Base-by-base conservation (phyloP, 2,113 vertebrate genomes). In the Condylura cristata region DNA sequence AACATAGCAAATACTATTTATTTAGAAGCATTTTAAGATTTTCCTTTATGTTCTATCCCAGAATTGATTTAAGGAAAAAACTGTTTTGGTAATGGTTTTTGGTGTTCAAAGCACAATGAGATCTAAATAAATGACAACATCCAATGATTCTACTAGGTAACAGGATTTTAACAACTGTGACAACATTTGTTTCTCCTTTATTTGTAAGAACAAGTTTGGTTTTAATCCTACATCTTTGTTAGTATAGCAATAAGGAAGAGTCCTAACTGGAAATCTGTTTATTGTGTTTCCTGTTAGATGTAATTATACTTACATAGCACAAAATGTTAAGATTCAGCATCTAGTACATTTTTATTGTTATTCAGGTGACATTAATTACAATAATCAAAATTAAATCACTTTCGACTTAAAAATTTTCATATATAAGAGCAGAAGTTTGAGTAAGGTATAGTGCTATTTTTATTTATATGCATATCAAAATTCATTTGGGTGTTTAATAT, bases 381-480 rank as follows among this genome's bases (percentile, higher is more conserved):
- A 60, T 53, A 37, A 81, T 90, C 4, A 4, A 63, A 84, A 85
- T 16, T 28, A 66, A 90, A 71, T 81, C 66, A 86, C 39, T 53
- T 75, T 78, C 11, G 28, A 93, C 39, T 82, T 78, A 24, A 89
- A 32, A 93, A 80, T 60, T 89, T 89, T 37, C 48, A 28, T 71
- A 44, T 65, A 22, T 79, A 65, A 68, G 4, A 68, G 4, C 20
- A 92, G 48, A 86, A 41, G 37, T 82, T 48, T 75, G 65, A 53
- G 32, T 63, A 85, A 61, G 9, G 6, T 34, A 58, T 60, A 41
- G 1, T 58, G 11, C 41, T 53, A 70, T 78, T 53, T 92, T 79
- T 81, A 91, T 85, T 91, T 51, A 60, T 83, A 83, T 9, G 2
- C 70, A 32, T 41, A 89, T 75, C 48, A 86, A 92, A 96, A 89